These are phyloP conservation scores for Epizoanthus scotinus DNA, from an alignment of 92 coral and sea anemone genomes.

Conservation along the genomic window DNA sequence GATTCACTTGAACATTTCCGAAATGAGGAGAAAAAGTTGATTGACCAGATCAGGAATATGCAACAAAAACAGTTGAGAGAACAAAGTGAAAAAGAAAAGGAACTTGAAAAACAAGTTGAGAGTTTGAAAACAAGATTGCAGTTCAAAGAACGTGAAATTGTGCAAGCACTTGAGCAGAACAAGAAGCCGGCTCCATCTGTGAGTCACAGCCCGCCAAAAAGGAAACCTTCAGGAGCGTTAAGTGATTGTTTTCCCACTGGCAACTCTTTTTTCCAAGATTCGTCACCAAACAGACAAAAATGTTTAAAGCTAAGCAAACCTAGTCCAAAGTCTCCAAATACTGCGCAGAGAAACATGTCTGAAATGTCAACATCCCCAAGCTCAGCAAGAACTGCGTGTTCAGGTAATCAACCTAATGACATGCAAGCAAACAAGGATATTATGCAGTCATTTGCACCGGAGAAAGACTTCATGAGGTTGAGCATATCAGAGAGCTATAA, in stretches of 20 bases:
- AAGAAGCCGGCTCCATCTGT: slow-evolving; percentile 54
- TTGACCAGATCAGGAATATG: slow-evolving; percentile 45
- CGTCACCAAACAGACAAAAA: slow-evolving; percentile 51
- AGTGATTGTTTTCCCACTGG: slow-evolving; percentile 74
- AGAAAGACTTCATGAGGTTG: slow-evolving; percentile 6
- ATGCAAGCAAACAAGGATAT: not conserved
- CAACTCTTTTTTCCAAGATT: slow-evolving; percentile 71
- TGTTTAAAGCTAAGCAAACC: slow-evolving; percentile 47
- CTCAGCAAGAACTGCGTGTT: not conserved
- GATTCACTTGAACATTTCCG: slow-evolving; percentile 71
- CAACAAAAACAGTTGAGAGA: slow-evolving; percentile 56
- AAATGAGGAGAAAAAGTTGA: slow-evolving; percentile 60
- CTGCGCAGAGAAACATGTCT: not conserved
- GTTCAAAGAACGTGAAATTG: slow-evolving; percentile 87
- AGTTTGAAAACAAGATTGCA: slow-evolving; percentile 76
- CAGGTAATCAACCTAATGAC: not conserved
- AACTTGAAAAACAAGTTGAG: slow-evolving; percentile 76
- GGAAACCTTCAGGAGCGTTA: slow-evolving; percentile 40
- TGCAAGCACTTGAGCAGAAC: slow-evolving; percentile 67
- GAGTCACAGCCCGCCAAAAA: slow-evolving; percentile 49
- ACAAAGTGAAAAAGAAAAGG: slow-evolving; percentile 68
- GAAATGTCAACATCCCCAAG: not conserved
- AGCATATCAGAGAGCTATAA: slow-evolving; percentile 15
- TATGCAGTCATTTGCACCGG: not conserved
- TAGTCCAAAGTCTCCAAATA: slow-evolving; percentile 34